Conservation (phyloP, 2,113 vertebrate genomes). For the Prionailurus bengalensis region DNA sequence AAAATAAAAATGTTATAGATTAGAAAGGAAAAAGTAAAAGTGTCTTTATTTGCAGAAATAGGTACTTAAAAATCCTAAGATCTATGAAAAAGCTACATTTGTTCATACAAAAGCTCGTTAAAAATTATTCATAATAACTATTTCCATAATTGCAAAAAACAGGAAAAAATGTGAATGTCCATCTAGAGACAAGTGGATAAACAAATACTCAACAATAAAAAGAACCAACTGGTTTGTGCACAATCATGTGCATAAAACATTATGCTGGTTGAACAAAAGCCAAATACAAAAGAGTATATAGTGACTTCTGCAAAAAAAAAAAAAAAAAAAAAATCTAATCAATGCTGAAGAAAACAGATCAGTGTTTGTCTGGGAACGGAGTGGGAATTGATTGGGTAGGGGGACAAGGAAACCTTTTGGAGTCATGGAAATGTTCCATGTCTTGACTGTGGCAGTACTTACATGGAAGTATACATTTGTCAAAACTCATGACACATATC, state of each 20-base stretch:
- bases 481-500: not conserved
- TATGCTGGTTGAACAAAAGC: not conserved
- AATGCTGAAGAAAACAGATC: not conserved
- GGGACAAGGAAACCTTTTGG: not conserved
- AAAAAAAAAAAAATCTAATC: constrained; percentile 22
- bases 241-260: not conserved
- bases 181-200: not conserved
- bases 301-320: not conserved
- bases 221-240: not conserved
- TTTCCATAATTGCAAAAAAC: constrained; percentile 5
- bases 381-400: not conserved
- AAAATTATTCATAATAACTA: not conserved
- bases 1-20: not conserved
- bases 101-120: not conserved
- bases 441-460: not conserved
- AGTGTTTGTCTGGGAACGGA: not conserved
- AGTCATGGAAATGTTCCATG: not conserved
- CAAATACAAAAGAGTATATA: not conserved
- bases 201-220: not conserved
- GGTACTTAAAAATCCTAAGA: not conserved
- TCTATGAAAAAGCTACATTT: not conserved
- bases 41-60: constrained; percentile 5
- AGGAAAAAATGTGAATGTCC: not conserved
- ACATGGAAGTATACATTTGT: not conserved
- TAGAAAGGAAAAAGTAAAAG: constrained; percentile 13